phyloP scores from a whole-genome alignment of 2,797 vertebrate species.

The Coendou prehensilis region DNA sequence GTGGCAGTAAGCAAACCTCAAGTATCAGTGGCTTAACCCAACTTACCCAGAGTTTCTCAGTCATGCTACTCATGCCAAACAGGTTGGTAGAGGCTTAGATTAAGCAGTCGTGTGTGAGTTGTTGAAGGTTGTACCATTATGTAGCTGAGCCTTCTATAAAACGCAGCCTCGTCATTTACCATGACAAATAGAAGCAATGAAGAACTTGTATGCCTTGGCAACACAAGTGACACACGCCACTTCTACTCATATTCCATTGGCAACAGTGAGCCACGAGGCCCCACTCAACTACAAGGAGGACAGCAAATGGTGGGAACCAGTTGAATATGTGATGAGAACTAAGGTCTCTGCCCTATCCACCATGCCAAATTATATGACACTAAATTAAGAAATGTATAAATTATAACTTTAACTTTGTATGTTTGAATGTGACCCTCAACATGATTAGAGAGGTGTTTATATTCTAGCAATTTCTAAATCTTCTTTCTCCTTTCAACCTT shows the following conservation, averaged over 20 bases:
- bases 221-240: background rate
- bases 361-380: background rate
- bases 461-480: constrained; percentile 39
- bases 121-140: background rate
- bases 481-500: constrained; percentile 16
- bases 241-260: background rate
- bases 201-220: background rate
- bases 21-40: background rate
- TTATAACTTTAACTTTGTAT: background rate
- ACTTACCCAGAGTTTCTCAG: background rate
- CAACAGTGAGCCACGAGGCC: background rate
- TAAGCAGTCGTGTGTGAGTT: background rate
- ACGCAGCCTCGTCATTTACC: background rate
- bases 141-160: background rate
- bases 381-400: background rate
- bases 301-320: background rate
- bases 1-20: background rate
- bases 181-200: background rate
- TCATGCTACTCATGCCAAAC: background rate
- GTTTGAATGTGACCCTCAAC: background rate
- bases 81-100: background rate
- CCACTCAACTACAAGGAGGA: background rate
- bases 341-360: background rate
- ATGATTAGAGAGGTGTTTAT: background rate
- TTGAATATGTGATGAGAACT: background rate